These are phyloP conservation scores for Drosophila mauritiana DNA, from an alignment of 1,140 invertebrate species.

Conservation along the genomic window DNA sequence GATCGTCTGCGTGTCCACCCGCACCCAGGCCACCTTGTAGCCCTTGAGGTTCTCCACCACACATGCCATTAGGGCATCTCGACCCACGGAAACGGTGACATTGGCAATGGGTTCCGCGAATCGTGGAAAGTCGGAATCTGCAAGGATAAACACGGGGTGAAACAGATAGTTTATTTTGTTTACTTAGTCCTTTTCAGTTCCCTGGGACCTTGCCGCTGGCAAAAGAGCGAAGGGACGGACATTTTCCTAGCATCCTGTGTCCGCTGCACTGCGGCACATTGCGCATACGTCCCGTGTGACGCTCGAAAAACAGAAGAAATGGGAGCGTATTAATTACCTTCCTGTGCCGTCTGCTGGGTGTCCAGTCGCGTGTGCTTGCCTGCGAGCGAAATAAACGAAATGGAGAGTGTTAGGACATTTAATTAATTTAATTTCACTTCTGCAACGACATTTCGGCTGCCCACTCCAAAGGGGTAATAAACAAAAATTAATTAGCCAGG, in stretches of 20 bases:
- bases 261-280: slow-evolving; percentile 57
- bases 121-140: slow-evolving; percentile 88
- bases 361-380: slow-evolving; percentile 75
- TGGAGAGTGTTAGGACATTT: slow-evolving; percentile 57
- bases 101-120: slow-evolving; percentile 96
- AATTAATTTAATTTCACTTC: slow-evolving; percentile 66
- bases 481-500: slow-evolving; percentile 81
- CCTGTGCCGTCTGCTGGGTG: slow-evolving; percentile 72
- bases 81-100: slow-evolving; percentile 95
- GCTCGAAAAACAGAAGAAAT: slow-evolving; percentile 26
- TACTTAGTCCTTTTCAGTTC: slow-evolving; percentile 28
- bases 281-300: slow-evolving; percentile 48
- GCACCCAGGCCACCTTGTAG: slow-evolving; percentile 96
- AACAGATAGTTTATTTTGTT: background rate
- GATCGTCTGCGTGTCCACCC: slow-evolving; percentile 96
- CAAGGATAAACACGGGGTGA: slow-evolving; percentile 1
- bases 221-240: slow-evolving; percentile 13
- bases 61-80: slow-evolving; percentile 96
- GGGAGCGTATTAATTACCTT: slow-evolving; percentile 71
- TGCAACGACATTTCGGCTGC: slow-evolving; percentile 27
- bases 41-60: slow-evolving; percentile 95
- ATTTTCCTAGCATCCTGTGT: slow-evolving; percentile 11
- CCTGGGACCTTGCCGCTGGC: background rate
- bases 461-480: slow-evolving; percentile 61
- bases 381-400: slow-evolving; percentile 41